Evolutionary conservation across 2,888 invertebrate species (phyloP), one percentile per base, ranked within the genome.

Genomic region (Quadriops clusia): DNA sequence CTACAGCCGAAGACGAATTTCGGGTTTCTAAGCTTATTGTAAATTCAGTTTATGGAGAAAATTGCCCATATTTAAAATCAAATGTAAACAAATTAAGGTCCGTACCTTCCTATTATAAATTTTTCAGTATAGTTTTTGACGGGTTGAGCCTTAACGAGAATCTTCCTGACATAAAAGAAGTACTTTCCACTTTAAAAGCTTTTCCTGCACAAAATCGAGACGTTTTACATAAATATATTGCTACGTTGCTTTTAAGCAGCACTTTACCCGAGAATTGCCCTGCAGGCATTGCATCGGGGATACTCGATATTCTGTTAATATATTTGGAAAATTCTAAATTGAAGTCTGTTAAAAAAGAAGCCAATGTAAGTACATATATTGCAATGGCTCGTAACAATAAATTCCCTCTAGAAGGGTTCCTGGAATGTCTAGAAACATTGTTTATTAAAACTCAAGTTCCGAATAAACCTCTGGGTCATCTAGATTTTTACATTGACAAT

Each of bases 331-430:
- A 47, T 12, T 51, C 62, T 28, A 53, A 51, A 7, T 60, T 65
- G 22, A 47, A 61, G 6, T 49, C 55, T 11, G 52, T 55, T 31
- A 43, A 59, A 25, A 53, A 56, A 7, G 35, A 36, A 10, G 31
- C 36, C 17, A 51, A 57, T 3, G 51, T 65, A 39, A 41, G 50
- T 2, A 61, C 62, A 40, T 56, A 58, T 32, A 50, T 64, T 16
- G 54, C 49, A 37, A 40, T 50, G 8, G 60, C 67, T 3, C 60
- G 52, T 22, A 53, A 57, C 18, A 59, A 68, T 24, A 60, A 60
- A 38, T 65, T 76, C 38, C 60, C 73, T 0, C 60, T 75, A 40
- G 65, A 70, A 51, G 59, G 70, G 1, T 66, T 72, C 45, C 61
- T 70, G 20, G 63, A 68, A 39, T 67, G 72, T 34, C 54, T 77